Conservation (phyloP, 2,797 vertebrate species). For the Coranthus polyacanthus region DNA sequence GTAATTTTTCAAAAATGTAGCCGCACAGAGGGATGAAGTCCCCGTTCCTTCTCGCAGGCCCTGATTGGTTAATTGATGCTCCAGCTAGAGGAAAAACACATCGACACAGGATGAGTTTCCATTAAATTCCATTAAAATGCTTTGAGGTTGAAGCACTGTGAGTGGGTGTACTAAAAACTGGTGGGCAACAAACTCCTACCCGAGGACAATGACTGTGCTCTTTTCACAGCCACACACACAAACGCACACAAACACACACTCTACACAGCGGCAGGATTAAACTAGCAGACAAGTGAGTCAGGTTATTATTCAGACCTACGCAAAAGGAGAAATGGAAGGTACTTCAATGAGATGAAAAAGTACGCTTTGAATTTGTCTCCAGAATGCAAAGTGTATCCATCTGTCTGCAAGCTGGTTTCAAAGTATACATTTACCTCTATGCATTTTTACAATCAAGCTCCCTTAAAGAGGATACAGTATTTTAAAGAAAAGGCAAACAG, state of each 20-base stretch:
- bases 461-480: too few relatives aligned
- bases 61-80: too few relatives aligned
- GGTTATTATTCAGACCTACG: slow-evolving; percentile 11
- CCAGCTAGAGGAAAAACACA: too few relatives aligned
- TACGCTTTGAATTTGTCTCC: neutral
- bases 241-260: slow-evolving; percentile 16
- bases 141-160: slow-evolving; percentile 39
- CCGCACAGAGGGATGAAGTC: too few relatives aligned
- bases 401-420: neutral
- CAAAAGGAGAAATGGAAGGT: slow-evolving; percentile 15
- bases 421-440: too few relatives aligned
- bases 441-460: too few relatives aligned
- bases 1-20: too few relatives aligned
- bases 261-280: slow-evolving; percentile 12
- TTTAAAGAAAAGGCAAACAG: too few relatives aligned
- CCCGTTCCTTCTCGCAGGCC: too few relatives aligned
- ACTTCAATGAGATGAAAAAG: slow-evolving; percentile 17
- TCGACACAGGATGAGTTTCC: slow-evolving; percentile 4
- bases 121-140: slow-evolving; percentile 28
- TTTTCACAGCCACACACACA: slow-evolving; percentile 26
- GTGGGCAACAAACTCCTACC: slow-evolving; percentile 63
- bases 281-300: slow-evolving; percentile 36
- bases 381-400: neutral
- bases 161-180: slow-evolving; percentile 60
- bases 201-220: slow-evolving; percentile 49